Percentiles rank a stretch among this genome's conserved stretches.
These are phyloP conservation scores for Scolanthus callimorphus DNA, from an alignment of 92 coral and sea anemone genomes.

Conservation along the genomic window DNA sequence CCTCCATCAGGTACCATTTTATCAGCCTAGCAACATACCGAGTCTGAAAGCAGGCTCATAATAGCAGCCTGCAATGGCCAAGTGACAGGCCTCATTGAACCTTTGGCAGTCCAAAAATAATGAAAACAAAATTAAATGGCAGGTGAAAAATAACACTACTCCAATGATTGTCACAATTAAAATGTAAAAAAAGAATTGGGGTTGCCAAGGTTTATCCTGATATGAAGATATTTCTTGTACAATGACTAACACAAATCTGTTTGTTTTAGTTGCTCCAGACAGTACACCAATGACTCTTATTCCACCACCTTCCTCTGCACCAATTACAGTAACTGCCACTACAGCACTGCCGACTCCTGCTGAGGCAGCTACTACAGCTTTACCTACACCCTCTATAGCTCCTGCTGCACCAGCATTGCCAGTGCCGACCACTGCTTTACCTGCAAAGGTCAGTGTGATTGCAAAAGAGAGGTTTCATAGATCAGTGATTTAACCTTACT, in stretches of 20 bases:
- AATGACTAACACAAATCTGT: background rate
- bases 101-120: no score
- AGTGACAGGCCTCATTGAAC: no score
- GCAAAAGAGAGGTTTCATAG: no score
- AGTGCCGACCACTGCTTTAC: slow-evolving; percentile 66
- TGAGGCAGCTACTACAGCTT: slow-evolving; percentile 80
- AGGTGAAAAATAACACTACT: no score
- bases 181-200: no score
- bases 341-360: slow-evolving; percentile 77
- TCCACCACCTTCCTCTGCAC: slow-evolving; percentile 40
- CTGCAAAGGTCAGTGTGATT: slow-evolving; percentile 82
- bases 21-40: no score
- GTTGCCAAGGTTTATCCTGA: background rate
- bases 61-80: no score
- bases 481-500: no score
- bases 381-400: slow-evolving; percentile 67
- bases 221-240: background rate
- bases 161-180: no score
- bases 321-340: slow-evolving; percentile 76
- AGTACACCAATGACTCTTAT: slow-evolving; percentile 78
- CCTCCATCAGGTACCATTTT: no score
- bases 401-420: slow-evolving; percentile 83
- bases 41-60: no score
- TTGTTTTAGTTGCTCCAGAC: slow-evolving; percentile 66
- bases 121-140: no score